Conservation (phyloP, 2,888 invertebrate species). For the Agrotis exclamationis region DNA sequence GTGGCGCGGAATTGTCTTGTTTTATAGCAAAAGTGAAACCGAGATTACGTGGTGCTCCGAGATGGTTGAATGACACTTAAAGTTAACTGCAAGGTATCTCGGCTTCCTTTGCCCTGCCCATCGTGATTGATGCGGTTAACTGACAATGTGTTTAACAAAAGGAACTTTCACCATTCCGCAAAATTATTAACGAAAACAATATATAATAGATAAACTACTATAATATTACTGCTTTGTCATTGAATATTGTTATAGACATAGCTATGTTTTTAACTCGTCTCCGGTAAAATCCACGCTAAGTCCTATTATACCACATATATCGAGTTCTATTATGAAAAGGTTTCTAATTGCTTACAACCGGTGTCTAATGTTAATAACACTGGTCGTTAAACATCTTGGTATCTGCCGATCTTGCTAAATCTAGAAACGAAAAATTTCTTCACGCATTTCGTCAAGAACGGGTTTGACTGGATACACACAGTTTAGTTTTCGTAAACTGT, state of each 20-base stretch:
- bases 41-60: conserved; percentile 67
- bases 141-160: conserved; percentile 59
- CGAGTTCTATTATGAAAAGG: conserved; percentile 54
- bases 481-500: conserved; percentile 59
- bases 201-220: conserved; percentile 44
- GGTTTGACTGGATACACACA: conserved; percentile 58
- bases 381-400: conserved; percentile 50
- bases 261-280: conserved; percentile 17
- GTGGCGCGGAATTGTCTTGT: conserved; percentile 76
- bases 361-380: conserved; percentile 57
- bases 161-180: conserved; percentile 66
- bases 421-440: conserved; percentile 63
- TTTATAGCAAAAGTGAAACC: conserved; percentile 88
- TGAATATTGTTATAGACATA: conserved; percentile 15
- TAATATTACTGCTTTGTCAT: conserved; percentile 37
- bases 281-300: conserved; percentile 3
- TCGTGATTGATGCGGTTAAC: conserved; percentile 68
- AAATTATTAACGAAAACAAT: conserved; percentile 48
- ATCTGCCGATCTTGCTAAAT: conserved; percentile 57
- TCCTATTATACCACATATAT: conserved; percentile 32
- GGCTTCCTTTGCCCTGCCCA: conserved; percentile 66
- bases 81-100: conserved; percentile 66
- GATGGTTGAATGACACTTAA: conserved; percentile 76
- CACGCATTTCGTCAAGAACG: conserved; percentile 61
- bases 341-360: conserved; percentile 58